Evolutionary conservation across 2,113 vertebrate species (phyloP).

Genomic region (Sigmodon hispidus): DNA sequence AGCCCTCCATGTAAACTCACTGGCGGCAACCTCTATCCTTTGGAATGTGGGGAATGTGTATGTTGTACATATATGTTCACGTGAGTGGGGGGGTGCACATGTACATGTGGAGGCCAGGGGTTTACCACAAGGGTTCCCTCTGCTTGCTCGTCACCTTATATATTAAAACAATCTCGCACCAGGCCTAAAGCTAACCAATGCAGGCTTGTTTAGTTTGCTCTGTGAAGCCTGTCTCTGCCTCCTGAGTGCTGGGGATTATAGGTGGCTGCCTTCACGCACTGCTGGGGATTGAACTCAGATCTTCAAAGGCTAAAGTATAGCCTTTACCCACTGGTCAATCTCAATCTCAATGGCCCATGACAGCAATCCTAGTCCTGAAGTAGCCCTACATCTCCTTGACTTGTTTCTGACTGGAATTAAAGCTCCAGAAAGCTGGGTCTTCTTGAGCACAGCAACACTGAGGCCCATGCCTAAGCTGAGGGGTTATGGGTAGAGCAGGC

Average conservation of each 20-base stretch:
- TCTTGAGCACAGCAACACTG: background rate
- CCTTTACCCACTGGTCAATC: background rate
- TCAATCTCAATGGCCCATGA: background rate
- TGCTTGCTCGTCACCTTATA: background rate
- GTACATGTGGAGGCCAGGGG: background rate
- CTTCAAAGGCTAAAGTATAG: background rate
- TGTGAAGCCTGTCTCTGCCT: background rate
- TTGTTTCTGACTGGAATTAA: too few species aligned
- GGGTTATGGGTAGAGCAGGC: background rate
- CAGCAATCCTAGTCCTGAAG: background rate
- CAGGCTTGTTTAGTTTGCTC: background rate
- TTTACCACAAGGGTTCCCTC: background rate
- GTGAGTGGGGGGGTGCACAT: background rate
- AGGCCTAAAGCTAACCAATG: background rate
- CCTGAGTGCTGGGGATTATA: background rate
- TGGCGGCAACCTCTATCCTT: background rate
- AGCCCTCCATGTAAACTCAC: too few species aligned
- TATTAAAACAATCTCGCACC: background rate
- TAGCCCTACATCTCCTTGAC: fast-evolving
- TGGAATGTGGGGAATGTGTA: background rate
- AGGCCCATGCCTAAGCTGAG: background rate
- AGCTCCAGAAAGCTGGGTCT: background rate
- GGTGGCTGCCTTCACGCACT: background rate
- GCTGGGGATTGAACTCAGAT: background rate
- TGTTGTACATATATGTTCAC: background rate